A percentile compares a stretch with the other conserved stretches of the same genome.
Evolutionary conservation across 1,140 invertebrate genomes (phyloP).

Genomic region (Sesamia nonagrioides): DNA sequence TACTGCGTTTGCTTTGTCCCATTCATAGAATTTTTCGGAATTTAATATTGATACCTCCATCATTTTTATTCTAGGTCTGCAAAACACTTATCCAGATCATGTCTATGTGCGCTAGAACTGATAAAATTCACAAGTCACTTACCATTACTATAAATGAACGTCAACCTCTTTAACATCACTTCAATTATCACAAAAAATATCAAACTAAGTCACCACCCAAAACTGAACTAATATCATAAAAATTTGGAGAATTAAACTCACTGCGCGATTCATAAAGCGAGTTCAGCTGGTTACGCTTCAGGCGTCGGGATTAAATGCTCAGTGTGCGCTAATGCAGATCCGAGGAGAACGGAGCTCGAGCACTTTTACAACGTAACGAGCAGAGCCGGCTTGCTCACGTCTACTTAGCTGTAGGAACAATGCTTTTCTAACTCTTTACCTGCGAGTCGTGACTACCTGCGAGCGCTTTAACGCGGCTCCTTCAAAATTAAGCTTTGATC

Average conservation of each 20-base stretch:
- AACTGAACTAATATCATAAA: slow-evolving; percentile 18
- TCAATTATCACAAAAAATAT: slow-evolving; percentile 11
- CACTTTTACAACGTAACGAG: slow-evolving; percentile 46
- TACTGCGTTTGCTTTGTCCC: not conserved
- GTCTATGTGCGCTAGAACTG: not conserved
- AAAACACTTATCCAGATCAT: not conserved
- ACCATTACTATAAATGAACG: too few species aligned
- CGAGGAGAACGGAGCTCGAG: slow-evolving; percentile 29
- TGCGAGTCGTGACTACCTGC: not conserved
- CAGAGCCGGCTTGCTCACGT: slow-evolving; percentile 44
- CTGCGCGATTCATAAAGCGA: slow-evolving; percentile 12
- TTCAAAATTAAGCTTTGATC: slow-evolving; percentile 33
- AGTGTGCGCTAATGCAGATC: slow-evolving; percentile 50
- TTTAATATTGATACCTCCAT: too few species aligned
- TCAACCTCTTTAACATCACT: not conserved
- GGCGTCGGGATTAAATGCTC: slow-evolving; percentile 53
- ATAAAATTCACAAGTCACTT: not conserved
- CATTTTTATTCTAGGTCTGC: too few species aligned
- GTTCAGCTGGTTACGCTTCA: slow-evolving; percentile 30
- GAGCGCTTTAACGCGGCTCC: slow-evolving; percentile 9
- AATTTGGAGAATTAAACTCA: slow-evolving; percentile 7
- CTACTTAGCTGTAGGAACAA: slow-evolving; percentile 52
- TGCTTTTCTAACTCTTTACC: slow-evolving; percentile 41
- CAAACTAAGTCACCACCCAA: not conserved
- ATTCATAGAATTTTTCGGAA: not conserved